phyloP scores from a whole-genome alignment of 1,140 invertebrate genomes.

The Phymorhynchus buccinoides region DNA sequence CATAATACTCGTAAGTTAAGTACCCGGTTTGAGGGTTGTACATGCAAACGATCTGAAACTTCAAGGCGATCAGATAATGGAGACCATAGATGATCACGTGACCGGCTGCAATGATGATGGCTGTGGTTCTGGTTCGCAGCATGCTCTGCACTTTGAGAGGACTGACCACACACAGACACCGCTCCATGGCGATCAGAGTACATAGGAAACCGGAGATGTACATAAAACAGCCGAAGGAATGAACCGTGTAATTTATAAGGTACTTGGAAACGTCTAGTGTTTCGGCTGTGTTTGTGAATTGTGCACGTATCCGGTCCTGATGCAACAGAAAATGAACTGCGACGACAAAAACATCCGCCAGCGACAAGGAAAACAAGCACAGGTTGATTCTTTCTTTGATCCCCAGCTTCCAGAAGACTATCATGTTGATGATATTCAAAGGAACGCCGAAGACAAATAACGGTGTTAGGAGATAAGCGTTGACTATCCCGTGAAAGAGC shows the following conservation, averaged over 20 bases:
- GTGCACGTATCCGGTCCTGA: neutral
- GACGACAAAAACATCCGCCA: neutral
- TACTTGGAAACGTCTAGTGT: neutral
- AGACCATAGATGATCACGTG: neutral
- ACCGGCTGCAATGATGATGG: constrained; percentile 6
- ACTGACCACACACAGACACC: constrained; percentile 26
- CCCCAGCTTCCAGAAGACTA: constrained; percentile 23
- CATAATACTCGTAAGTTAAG: neutral
- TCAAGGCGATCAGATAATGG: neutral
- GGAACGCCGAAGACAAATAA: neutral
- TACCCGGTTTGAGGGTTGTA: neutral
- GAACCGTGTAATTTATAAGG: neutral
- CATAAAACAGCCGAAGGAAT: neutral
- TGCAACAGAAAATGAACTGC: neutral
- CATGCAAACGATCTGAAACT: neutral
- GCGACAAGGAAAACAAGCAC: constrained; percentile 8
- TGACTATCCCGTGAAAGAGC: neutral
- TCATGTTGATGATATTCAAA: constrained; percentile 1
- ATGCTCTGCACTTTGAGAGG: neutral
- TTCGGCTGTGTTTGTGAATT: too few species aligned
- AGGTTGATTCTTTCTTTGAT: constrained; percentile 26
- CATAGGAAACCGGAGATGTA: constrained; percentile 5
- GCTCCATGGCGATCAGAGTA: neutral
- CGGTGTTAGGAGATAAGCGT: neutral
- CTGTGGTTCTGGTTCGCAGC: neutral